Conservation (phyloP, 1,140 invertebrate species). For the Papilio polytes region DNA sequence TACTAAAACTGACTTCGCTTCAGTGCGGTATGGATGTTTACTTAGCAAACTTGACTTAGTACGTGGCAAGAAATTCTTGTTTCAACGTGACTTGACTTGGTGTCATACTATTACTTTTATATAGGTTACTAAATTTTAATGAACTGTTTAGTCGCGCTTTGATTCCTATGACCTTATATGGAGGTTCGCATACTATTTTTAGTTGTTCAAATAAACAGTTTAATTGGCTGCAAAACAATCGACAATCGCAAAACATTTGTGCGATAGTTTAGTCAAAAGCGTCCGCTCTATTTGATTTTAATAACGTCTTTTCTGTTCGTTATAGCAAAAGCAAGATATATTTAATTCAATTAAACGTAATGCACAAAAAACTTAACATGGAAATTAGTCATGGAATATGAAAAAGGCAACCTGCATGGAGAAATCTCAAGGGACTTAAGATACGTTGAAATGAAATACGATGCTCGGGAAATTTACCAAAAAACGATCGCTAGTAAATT, state of each 20-base stretch:
- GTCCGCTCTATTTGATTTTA: too few relatives aligned
- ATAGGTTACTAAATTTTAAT: too few relatives aligned
- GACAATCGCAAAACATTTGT: too few relatives aligned
- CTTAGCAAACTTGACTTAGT: not conserved
- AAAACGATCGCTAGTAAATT: constrained; percentile 1
- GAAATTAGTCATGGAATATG: not conserved
- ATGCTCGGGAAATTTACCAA: not conserved
- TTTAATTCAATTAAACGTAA: not conserved
- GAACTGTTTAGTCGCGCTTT: too few relatives aligned
- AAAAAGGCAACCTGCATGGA: not conserved
- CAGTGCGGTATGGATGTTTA: not conserved
- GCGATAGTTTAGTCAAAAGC: too few relatives aligned
- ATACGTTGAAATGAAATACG: not conserved
- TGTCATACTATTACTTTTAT: not conserved
- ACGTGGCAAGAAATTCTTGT: not conserved
- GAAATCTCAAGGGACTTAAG: not conserved
- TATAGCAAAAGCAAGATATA: not conserved
- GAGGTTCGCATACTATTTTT: too few relatives aligned
- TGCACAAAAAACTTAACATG: not conserved
- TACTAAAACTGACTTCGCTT: not conserved
- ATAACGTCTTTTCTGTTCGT: too few relatives aligned
- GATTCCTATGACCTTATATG: too few relatives aligned
- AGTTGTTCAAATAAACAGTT: too few relatives aligned
- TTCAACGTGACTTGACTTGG: not conserved
- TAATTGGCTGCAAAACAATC: too few relatives aligned